These are phyloP conservation scores for Leptinotarsa undecemlineata DNA, from an alignment of 1,140 invertebrate species.

Conservation along the genomic window DNA sequence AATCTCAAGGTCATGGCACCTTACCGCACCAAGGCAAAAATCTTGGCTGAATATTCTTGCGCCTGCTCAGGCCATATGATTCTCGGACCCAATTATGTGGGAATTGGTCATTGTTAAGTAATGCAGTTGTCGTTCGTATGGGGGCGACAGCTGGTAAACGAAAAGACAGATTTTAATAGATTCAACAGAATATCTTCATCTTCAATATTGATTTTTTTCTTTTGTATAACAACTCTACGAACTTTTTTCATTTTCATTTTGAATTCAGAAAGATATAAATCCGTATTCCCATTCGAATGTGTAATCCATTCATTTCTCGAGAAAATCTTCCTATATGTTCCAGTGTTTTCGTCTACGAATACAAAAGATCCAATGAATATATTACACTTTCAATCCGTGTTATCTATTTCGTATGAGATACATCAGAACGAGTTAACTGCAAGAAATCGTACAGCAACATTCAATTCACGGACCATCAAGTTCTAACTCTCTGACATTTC, in stretches of 20 bases:
- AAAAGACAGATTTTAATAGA: no score
- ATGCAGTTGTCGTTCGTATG: no score
- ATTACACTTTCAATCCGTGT: not conserved
- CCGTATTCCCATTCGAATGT: not conserved
- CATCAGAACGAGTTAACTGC: not conserved
- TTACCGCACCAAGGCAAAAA: no score
- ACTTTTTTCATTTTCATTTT: not conserved
- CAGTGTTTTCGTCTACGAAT: not conserved
- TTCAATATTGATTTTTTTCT: no score
- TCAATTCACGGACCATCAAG: conserved; percentile 5
- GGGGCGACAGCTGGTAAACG: no score
- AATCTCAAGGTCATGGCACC: no score
- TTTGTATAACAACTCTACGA: not conserved
- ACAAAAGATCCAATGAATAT: conserved; percentile 6
- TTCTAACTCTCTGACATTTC: not conserved
- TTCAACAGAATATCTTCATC: no score
- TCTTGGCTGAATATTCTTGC: no score
- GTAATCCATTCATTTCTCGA: not conserved
- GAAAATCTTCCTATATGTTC: not conserved
- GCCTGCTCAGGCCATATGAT: no score
- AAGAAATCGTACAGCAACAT: not conserved
- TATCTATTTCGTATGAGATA: not conserved
- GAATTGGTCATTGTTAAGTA: no score
- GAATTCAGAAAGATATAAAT: not conserved
- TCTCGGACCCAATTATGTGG: no score